Conservation (phyloP, 2,797 vertebrate species). For the Hipposideros larvatus region DNA sequence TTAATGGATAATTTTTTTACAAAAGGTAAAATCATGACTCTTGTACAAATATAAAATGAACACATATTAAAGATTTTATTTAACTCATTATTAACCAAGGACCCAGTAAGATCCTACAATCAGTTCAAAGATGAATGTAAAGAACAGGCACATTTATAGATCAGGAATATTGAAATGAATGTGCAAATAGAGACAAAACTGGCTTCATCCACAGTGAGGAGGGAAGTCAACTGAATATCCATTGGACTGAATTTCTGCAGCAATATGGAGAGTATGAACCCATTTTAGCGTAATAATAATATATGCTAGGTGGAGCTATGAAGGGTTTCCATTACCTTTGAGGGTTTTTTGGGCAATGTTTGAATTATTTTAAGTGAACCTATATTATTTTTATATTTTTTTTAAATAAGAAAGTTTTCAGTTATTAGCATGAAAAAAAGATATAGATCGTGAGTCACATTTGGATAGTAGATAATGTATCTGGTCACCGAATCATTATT, state of each 20-base stretch:
- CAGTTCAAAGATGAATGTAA: background rate
- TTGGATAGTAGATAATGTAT: background rate
- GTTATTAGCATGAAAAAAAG: background rate
- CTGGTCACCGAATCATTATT: background rate
- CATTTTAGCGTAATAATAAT: background rate
- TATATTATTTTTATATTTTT: background rate
- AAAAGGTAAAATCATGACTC: background rate
- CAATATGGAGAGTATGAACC: background rate
- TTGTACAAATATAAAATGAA: background rate
- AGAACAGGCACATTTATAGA: background rate
- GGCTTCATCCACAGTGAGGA: background rate
- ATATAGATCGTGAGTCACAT: background rate
- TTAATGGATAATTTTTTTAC: background rate
- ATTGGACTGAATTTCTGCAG: background rate
- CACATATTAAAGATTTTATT: background rate
- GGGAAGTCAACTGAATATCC: background rate
- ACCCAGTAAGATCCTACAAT: background rate
- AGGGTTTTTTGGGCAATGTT: background rate
- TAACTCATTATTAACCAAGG: background rate
- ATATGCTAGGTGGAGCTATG: background rate
- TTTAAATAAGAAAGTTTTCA: background rate
- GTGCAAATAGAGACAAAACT: background rate
- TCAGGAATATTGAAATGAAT: background rate
- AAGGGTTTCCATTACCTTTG: background rate
- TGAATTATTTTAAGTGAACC: background rate